Conservation (phyloP, 1,140 invertebrate species). For the Penaeus vannamei region DNA sequence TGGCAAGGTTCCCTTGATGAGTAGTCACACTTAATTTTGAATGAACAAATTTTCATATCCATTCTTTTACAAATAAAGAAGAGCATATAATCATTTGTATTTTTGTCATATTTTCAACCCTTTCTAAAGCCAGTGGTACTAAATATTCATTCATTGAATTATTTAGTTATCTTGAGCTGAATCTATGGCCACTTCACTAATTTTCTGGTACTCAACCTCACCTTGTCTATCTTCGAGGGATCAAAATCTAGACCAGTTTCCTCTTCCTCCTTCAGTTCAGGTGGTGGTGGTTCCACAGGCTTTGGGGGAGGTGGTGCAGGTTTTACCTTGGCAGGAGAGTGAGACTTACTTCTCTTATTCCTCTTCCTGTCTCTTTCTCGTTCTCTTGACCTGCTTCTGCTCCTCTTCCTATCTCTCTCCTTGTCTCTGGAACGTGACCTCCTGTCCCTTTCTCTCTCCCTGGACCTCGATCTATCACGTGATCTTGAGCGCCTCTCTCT, state of each 20-base stretch:
- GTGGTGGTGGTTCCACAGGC: constrained; percentile 72
- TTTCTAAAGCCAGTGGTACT: background rate
- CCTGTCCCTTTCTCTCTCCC: constrained; percentile 71
- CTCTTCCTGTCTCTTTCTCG: constrained; percentile 71
- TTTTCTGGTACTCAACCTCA: constrained; percentile 69
- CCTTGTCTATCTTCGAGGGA: constrained; percentile 83
- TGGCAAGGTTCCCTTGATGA: background rate
- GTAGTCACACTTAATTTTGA: too few relatives aligned
- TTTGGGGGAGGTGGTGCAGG: constrained; percentile 68
- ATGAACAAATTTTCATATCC: too few relatives aligned
- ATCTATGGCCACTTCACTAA: background rate
- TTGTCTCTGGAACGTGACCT: constrained; percentile 69
- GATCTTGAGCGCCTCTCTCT: constrained; percentile 64
- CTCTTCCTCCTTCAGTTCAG: constrained; percentile 68
- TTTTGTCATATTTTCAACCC: too few relatives aligned
- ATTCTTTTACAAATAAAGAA: too few relatives aligned
- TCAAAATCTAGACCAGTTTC: constrained; percentile 78
- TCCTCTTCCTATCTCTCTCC: constrained; percentile 35
- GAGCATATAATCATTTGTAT: too few relatives aligned
- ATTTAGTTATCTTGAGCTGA: background rate
- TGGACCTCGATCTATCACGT: constrained; percentile 68
- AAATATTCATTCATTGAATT: background rate
- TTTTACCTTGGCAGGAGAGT: constrained; percentile 66
- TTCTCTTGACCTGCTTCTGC: constrained; percentile 46
- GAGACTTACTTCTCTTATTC: constrained; percentile 71